phyloP scores from a whole-genome alignment of 2,797 vertebrate genomes.

The Echiichthys vipera region DNA sequence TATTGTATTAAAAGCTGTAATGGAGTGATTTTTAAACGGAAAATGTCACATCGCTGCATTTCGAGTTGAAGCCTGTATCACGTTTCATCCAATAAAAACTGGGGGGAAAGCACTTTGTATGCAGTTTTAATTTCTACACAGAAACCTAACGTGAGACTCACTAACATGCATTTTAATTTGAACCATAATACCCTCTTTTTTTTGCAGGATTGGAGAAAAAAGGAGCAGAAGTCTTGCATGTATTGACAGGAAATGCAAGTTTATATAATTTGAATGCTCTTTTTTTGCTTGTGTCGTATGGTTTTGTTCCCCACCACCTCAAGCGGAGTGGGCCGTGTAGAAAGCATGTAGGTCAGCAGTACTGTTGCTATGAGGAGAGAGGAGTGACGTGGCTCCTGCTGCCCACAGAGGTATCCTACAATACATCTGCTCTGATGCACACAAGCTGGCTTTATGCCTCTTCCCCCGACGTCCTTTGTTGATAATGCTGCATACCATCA shows the following conservation, averaged over 20 bases:
- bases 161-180: not conserved
- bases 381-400: conserved; percentile 81
- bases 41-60: conserved; percentile 17
- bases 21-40: not conserved
- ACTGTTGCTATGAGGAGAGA: conserved; percentile 81
- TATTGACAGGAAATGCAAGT: not conserved
- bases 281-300: conserved; percentile 45
- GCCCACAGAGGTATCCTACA: conserved; percentile 77
- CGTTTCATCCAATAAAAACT: conserved; percentile 66
- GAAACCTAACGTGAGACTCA: not conserved
- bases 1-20: not conserved
- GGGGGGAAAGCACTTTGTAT: conserved; percentile 35
- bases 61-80: conserved; percentile 40
- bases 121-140: conserved; percentile 51
- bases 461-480: conserved; percentile 54
- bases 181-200: not conserved
- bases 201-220: conserved; percentile 23
- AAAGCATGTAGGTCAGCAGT: conserved; percentile 82
- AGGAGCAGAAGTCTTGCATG: not conserved
- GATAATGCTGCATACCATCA: conserved; percentile 56
- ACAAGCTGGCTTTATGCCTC: conserved; percentile 32
- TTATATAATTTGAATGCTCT: conserved; percentile 16
- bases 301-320: conserved; percentile 55
- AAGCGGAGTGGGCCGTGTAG: conserved; percentile 58
- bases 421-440: conserved; percentile 63